A percentile compares a stretch with the other conserved stretches of the same genome.
Evolutionary conservation across 2,113 vertebrate species (phyloP).

Genomic region (Riparia riparia): DNA sequence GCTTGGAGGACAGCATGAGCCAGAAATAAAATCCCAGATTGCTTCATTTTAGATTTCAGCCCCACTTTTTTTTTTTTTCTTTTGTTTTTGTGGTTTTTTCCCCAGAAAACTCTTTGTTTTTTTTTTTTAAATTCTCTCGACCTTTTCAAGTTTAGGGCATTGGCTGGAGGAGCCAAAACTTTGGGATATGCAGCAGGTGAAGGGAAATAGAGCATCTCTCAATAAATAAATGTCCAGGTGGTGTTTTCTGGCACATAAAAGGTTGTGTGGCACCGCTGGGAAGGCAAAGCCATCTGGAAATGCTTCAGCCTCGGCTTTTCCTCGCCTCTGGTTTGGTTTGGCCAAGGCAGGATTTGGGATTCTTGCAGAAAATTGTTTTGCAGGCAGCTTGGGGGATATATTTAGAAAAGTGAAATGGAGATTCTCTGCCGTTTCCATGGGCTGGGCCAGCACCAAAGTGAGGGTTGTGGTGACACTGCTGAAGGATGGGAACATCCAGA

Average conservation of each 20-base stretch:
- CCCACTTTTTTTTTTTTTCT: too few species aligned
- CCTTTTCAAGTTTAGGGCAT: not conserved
- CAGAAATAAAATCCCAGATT: conserved; percentile 61
- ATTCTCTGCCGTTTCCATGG: not conserved
- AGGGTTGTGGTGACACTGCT: not conserved
- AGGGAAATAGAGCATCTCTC: not conserved
- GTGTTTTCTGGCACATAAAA: not conserved
- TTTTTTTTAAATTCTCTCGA: not conserved
- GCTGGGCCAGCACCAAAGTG: not conserved
- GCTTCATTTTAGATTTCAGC: not conserved
- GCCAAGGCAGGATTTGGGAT: not conserved
- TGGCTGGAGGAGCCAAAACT: not conserved
- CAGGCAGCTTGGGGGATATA: not conserved
- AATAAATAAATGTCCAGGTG: not conserved
- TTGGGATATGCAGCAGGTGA: not conserved
- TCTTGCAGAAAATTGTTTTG: not conserved
- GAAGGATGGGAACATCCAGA: not conserved
- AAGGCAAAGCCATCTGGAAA: not conserved
- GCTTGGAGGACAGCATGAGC: conserved; percentile 43
- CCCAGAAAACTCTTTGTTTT: conserved; percentile 9
- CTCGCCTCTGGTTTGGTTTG: not conserved
- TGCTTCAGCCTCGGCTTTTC: not conserved
- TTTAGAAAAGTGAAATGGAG: not conserved
- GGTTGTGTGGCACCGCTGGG: not conserved
- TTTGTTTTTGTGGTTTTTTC: too few species aligned